phyloP scores from a whole-genome alignment of 1,140 invertebrate genomes.

The Gyrodactylus bullatarudis region DNA sequence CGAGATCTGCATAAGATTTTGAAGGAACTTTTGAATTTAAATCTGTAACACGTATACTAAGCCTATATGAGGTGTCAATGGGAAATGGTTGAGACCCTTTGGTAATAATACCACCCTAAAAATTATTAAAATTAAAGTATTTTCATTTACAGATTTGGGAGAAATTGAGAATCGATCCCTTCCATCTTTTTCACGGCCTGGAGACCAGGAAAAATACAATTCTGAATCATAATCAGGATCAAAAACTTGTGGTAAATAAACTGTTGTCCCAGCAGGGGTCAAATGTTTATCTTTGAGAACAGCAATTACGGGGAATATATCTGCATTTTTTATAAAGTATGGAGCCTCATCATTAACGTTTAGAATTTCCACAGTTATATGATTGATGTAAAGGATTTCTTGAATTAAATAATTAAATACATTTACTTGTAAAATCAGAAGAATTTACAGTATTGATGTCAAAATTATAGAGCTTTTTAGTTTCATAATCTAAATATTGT shows the following conservation, averaged over 20 bases:
- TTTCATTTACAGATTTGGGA: neutral
- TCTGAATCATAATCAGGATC: neutral
- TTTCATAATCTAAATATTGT: neutral
- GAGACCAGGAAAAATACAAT: neutral
- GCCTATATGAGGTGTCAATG: neutral
- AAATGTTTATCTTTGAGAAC: neutral
- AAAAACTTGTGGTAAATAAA: neutral
- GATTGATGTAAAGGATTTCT: neutral
- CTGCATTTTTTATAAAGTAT: neutral
- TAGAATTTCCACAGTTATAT: neutral
- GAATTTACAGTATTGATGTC: neutral
- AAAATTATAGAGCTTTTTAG: neutral
- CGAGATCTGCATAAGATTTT: neutral
- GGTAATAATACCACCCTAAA: neutral
- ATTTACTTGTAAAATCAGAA: neutral
- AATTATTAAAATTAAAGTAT: too few species aligned
- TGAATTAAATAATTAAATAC: neutral
- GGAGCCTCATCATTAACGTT: neutral
- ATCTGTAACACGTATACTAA: neutral
- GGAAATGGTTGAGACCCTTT: neutral
- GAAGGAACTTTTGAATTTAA: neutral
- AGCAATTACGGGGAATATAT: neutral
- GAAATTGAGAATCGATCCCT: neutral
- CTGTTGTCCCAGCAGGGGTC: neutral
- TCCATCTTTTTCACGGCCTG: neutral